Evolutionary conservation across 2,797 vertebrate species (phyloP).

Genomic region (Hephaestus fuliginosus): DNA sequence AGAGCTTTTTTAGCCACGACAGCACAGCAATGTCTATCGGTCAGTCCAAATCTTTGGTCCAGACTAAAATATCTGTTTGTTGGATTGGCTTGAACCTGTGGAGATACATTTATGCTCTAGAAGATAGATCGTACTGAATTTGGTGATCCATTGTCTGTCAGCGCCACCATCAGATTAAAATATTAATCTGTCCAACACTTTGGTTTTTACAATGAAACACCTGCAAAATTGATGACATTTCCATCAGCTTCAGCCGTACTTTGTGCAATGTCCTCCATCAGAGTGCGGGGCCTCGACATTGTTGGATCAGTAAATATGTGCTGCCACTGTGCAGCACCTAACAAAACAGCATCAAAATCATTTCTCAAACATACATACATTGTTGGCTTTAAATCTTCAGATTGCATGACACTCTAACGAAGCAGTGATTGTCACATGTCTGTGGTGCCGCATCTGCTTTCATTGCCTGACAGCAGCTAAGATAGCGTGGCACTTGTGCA

Average conservation of each 20-base stretch:
- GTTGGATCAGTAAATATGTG: neutral
- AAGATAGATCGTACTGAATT: too few species aligned
- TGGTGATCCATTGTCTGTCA: neutral
- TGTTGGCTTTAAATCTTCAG: neutral
- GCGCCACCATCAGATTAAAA: too few species aligned
- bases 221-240: neutral
- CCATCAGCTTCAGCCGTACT: neutral
- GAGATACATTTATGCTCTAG: neutral
- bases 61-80: neutral
- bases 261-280: neutral
- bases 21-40: neutral
- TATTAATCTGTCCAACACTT: neutral
- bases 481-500: slow-evolving; percentile 7
- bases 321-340: too few species aligned
- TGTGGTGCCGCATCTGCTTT: neutral
- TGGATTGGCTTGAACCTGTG: neutral
- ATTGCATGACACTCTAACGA: neutral
- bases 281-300: neutral
- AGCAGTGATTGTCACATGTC: neutral
- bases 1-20: neutral
- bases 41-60: neutral
- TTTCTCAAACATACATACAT: too few species aligned
- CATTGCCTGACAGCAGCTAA: neutral
- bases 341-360: neutral
- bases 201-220: neutral